phyloP scores from a whole-genome alignment of 2,888 invertebrate species.

The Labia minor region DNA sequence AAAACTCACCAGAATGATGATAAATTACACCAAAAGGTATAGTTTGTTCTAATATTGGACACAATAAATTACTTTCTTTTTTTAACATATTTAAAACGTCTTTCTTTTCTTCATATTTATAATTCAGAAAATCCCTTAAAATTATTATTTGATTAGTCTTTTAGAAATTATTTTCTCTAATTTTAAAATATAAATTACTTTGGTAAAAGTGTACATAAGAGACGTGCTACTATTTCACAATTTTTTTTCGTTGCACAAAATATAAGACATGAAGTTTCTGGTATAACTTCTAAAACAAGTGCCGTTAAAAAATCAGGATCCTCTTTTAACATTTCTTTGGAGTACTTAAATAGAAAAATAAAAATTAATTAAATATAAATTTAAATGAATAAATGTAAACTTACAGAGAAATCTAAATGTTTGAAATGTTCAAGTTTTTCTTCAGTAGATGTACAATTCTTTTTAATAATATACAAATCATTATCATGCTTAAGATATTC shows the following conservation, averaged over 20 bases:
- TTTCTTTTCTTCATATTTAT: slow-evolving; percentile 48
- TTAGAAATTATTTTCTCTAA: slow-evolving; percentile 15
- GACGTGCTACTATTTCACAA: slow-evolving; percentile 77
- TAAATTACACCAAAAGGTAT: slow-evolving; percentile 77
- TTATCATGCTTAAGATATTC: slow-evolving; percentile 72
- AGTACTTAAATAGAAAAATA: not conserved
- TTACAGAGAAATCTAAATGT: slow-evolving; percentile 42
- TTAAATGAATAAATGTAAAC: slow-evolving; percentile 23
- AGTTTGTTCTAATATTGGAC: slow-evolving; percentile 53
- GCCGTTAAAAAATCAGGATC: slow-evolving; percentile 77
- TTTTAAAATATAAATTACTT: slow-evolving; percentile 30
- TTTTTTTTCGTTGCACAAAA: slow-evolving; percentile 90
- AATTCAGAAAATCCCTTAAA: slow-evolving; percentile 42
- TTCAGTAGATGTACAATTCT: slow-evolving; percentile 37
- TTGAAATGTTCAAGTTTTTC: slow-evolving; percentile 44
- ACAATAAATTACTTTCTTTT: slow-evolving; percentile 55
- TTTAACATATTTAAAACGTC: slow-evolving; percentile 50
- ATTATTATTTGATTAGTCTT: too few relatives aligned
- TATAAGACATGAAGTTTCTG: slow-evolving; percentile 57
- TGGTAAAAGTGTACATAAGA: slow-evolving; percentile 56
- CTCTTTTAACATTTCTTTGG: slow-evolving; percentile 29
- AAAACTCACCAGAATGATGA: slow-evolving; percentile 66
- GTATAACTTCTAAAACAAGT: slow-evolving; percentile 69
- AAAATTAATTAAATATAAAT: not conserved
- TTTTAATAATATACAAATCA: slow-evolving; percentile 43